Evolutionary conservation across 2,113 vertebrate genomes (phyloP).

Genomic region (Mohoua ochrocephala): DNA sequence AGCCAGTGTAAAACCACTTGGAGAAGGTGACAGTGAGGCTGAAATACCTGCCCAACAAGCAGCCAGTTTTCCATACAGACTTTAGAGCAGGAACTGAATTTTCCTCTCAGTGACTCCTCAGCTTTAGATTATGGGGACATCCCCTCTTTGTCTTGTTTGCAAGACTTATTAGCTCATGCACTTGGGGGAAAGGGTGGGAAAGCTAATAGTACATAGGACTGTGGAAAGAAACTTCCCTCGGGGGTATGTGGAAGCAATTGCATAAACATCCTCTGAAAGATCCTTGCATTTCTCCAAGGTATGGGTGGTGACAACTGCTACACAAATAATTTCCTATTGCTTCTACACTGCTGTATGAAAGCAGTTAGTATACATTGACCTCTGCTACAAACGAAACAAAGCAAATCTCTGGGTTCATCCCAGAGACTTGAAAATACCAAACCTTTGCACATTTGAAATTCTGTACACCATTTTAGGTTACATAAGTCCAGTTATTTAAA

Average conservation of each 20-base stretch:
- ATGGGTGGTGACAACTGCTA: not conserved
- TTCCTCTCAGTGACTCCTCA: not conserved
- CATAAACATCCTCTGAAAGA: slow-evolving; percentile 17
- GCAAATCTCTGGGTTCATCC: not conserved
- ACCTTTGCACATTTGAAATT: not conserved
- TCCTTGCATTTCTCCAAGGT: slow-evolving; percentile 4
- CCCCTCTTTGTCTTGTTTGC: not conserved
- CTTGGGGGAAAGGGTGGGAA: slow-evolving; percentile 36
- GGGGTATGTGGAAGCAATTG: slow-evolving; percentile 5
- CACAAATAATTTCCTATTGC: not conserved
- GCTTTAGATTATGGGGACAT: not conserved
- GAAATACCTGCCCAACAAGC: not conserved
- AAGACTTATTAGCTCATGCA: slow-evolving; percentile 27
- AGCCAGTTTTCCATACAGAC: not conserved
- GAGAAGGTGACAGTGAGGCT: not conserved
- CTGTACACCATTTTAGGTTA: not conserved
- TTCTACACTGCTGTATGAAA: not conserved
- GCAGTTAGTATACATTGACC: not conserved
- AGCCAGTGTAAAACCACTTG: not conserved
- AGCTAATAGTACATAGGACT: not conserved
- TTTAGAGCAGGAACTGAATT: not conserved
- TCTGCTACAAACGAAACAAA: not conserved
- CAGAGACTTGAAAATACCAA: not conserved
- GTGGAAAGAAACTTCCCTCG: not conserved
- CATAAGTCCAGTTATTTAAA: not conserved